phyloP scores from a whole-genome alignment of 2,888 invertebrate genomes.

The Tuta absoluta region DNA sequence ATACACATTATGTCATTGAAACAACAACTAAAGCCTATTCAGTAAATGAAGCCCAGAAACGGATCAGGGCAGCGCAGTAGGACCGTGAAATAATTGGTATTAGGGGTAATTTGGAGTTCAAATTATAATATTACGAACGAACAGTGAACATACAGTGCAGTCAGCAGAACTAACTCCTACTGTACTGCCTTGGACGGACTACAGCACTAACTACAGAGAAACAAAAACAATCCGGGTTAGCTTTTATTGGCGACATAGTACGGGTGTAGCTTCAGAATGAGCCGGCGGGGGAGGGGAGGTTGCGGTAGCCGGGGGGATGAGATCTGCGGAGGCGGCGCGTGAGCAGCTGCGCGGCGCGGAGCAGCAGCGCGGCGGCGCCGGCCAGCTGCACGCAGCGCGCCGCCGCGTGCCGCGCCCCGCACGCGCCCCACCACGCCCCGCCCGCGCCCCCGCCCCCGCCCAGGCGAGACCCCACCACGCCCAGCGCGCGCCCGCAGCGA shows the following conservation, averaged over 20 bases:
- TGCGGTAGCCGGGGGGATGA: slow-evolving; percentile 15
- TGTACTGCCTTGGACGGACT: neutral
- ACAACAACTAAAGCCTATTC: neutral
- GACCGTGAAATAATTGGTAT: neutral
- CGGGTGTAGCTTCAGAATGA: neutral
- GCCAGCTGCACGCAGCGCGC: slow-evolving; percentile 20
- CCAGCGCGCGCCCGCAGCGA: neutral
- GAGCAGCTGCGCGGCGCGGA: slow-evolving; percentile 27
- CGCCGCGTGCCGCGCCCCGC: slow-evolving; percentile 9
- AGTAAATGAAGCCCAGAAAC: neutral
- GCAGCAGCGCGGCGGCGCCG: slow-evolving; percentile 28
- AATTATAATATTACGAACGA: neutral
- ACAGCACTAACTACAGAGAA: slow-evolving; percentile 25
- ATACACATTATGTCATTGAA: slow-evolving; percentile 31
- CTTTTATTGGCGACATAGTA: neutral
- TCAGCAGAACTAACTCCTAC: neutral
- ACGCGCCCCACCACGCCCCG: slow-evolving; percentile 17
- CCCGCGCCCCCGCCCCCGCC: slow-evolving; percentile 3
- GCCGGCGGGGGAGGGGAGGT: neutral
- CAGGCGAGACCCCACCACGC: slow-evolving; percentile 8
- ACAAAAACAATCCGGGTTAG: neutral
- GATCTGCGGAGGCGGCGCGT: slow-evolving; percentile 28
- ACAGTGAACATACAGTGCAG: neutral
- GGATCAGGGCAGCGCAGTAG: slow-evolving; percentile 1
- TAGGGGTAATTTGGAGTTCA: too few species aligned